These are phyloP conservation scores for Gobio occitaniae DNA, from an alignment of 2,797 vertebrate genomes.

Conservation along the genomic window DNA sequence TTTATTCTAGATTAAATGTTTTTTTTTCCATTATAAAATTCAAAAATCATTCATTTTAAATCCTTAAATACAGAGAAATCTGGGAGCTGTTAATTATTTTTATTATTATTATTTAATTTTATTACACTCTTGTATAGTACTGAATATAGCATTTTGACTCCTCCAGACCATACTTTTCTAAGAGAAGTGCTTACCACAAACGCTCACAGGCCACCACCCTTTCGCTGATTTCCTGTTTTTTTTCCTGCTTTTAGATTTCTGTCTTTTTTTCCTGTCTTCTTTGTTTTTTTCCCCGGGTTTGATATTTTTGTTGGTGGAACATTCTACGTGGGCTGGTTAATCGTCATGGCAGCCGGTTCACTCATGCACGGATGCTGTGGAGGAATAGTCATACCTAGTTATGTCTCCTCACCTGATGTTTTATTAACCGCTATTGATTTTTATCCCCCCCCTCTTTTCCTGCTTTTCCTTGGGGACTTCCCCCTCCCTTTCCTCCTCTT, in stretches of 20 bases:
- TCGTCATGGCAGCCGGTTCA: conserved; percentile 89
- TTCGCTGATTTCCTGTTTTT: conserved; percentile 63
- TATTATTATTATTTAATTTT: background rate
- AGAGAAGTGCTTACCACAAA: background rate
- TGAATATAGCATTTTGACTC: background rate
- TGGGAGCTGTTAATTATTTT: background rate
- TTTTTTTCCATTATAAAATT: background rate
- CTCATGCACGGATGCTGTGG: conserved; percentile 87
- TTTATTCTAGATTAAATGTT: background rate
- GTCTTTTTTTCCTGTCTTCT: conserved; percentile 59
- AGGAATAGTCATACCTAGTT: conserved; percentile 93
- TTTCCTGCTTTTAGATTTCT: conserved; percentile 64
- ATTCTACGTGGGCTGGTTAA: conserved; percentile 88
- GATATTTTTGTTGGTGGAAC: conserved; percentile 82
- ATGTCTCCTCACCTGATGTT: conserved; percentile 97
- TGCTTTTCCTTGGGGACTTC: conserved; percentile 54
- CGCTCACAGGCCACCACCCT: conserved; percentile 59
- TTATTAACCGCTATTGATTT: conserved; percentile 99
- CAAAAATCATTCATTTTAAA: background rate
- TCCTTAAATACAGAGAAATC: background rate
- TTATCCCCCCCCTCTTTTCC: conserved; percentile 77
- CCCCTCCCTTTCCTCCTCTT: conserved; percentile 27
- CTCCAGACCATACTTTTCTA: background rate
- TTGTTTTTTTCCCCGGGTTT: conserved; percentile 66
- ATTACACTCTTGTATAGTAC: background rate